phyloP scores from a whole-genome alignment of 2,113 vertebrate genomes.

The Ciconia boyciana region DNA sequence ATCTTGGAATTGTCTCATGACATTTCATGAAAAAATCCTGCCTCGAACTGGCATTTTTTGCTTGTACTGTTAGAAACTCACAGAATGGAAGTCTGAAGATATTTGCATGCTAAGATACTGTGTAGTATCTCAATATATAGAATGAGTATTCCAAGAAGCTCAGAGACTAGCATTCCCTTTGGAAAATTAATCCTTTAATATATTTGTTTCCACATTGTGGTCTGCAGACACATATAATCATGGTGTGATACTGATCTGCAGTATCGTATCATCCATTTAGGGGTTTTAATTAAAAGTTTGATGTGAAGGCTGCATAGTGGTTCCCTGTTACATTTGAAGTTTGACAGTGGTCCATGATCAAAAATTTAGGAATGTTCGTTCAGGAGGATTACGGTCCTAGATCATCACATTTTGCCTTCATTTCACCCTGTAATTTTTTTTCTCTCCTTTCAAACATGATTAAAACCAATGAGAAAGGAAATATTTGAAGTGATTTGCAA shows the following conservation, averaged over 20 bases:
- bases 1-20: background rate
- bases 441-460: slow-evolving; percentile 11
- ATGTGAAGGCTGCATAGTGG: background rate
- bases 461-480: slow-evolving; percentile 35
- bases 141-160: background rate
- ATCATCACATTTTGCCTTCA: slow-evolving; percentile 26
- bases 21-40: background rate
- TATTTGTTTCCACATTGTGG: slow-evolving; percentile 20
- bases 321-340: background rate
- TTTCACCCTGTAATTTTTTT: slow-evolving; percentile 29
- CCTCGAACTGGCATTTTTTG: background rate
- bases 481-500: slow-evolving; percentile 36
- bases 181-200: slow-evolving; percentile 4
- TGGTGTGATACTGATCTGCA: slow-evolving; percentile 19
- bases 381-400: background rate
- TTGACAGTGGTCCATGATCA: slow-evolving; percentile 5
- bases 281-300: slow-evolving; percentile 47
- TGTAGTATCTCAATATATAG: background rate
- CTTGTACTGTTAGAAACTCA: background rate
- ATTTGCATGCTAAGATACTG: background rate
- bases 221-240: slow-evolving; percentile 8
- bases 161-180: background rate
- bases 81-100: background rate
- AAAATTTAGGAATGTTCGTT: background rate
- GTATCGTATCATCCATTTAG: background rate